Evolutionary conservation across 2,888 invertebrate genomes (phyloP), one percentile per base, ranked within the genome.

Genomic region (Choristoneura rosaceana): DNA sequence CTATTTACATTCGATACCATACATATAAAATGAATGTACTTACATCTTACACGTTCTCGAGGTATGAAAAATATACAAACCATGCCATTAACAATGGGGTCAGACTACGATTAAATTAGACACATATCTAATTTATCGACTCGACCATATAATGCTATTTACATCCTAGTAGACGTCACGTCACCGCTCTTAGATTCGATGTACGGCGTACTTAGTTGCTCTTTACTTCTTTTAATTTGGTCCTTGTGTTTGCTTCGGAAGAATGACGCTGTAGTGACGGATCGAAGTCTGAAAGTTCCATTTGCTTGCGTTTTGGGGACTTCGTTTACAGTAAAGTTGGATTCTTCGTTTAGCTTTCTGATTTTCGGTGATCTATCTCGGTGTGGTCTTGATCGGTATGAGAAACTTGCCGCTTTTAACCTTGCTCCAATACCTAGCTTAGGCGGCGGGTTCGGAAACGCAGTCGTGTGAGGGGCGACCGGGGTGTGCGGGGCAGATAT

Each of bases 401-500:
- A 91, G 80, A 92, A 92, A 77, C 91, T 91, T 33, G 91, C 90
- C 3, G 92, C 91, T 77, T 92, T 88, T 17, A 91, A 78, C 38
- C 91, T 77, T 0, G 91, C 90, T 7, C 89, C 82, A 60, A 88
- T 78, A 2, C 90, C 89, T 47, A 84, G 74, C 65, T 87, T 88
- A 14, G 79, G 78, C n/a, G 79, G 80, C 64, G 79, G 74, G 7
- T 69, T 70, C 17, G 59, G 69, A 45, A 59, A 75, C 25, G 75
- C 84, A 41, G 75, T 74, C 60, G 76, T 77, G 78, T 88, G 89
- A 33, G 86, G 75, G 45, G 87, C 82, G 38, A 92, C 92, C 77
- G 93, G 93, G 64, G 93, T 92, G 90, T 94, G 93, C 74, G 93
- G 93, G 66, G 93, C 93, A 2, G 93, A 93, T 74, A 85, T 76